Evolutionary conservation across 2,113 vertebrate genomes (phyloP), one percentile per base, ranked within the genome.

Genomic region (Macroglossus sobrinus): DNA sequence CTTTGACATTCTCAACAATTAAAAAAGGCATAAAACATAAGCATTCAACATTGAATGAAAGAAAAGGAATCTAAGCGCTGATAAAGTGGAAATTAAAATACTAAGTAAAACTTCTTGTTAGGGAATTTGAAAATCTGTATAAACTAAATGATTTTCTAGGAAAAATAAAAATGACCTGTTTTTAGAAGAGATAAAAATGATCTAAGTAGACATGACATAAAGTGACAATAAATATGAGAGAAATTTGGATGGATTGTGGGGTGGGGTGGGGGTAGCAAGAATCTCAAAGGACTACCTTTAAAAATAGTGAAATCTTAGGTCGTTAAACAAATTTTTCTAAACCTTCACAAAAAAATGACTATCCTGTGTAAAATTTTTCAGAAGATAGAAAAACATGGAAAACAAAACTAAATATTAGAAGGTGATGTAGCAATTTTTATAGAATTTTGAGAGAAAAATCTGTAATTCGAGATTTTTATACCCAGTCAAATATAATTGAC

Each of bases 381-480:
- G 16, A 74, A 2, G 18, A 53, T 40, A 40, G 61, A 68, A 87
- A 72, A 59, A 24, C 33, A 84, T 66, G 24, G 28, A 69, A 72
- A 59, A 3, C 15, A 91, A 75, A 89, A 40, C 10, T 26, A 78
- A 45, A 82, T 78, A 53, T 87, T 84, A n/a, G 13, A 90, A 69
- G 10, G n/a, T 55, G 12, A 24, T 64, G 9, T 1, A 47, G 24
- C 0, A 55, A 61, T 69, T 64, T 94, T 21, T 68, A 68, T 9
- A 28, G 38, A 63, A 53, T 89, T 74, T 90, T 84, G 40, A 64
- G 50, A 66, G 69, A 47, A 84, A 72, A 91, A 45, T 5, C 10
- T 80, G 13, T 71, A 68, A 87, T 11, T 92, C 30, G 61, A 94
- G 5, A 66, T 43, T 89, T 91, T 91, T 94, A 93, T 89, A 86